Evolutionary conservation across 1,140 invertebrate species (phyloP), one percentile per base, ranked within the genome.

Genomic region (Anthonomus grandis): DNA sequence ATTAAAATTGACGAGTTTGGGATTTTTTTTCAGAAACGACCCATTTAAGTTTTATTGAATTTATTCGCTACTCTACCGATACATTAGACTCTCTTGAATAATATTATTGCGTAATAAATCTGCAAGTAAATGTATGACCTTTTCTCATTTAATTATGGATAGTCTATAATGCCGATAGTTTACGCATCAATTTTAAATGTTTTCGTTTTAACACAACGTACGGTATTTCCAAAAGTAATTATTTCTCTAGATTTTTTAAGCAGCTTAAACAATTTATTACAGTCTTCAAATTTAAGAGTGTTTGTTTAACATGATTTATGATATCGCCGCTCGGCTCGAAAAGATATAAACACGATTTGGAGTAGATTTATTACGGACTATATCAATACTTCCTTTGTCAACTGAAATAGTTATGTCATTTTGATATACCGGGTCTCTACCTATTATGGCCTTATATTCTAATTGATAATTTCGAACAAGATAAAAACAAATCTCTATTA

Each of bases 61-160:
- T n/a, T n/a, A n/a, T n/a, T n/a, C n/a, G n/a, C n/a, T n/a, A n/a
- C n/a, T n/a, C n/a, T n/a, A n/a, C n/a, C n/a, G n/a, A n/a, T n/a
- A n/a, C n/a, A n/a, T n/a, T n/a, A n/a, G n/a, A n/a, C n/a, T n/a
- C n/a, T n/a, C n/a, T n/a, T n/a, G n/a, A n/a, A n/a, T n/a, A n/a
- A n/a, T n/a, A 9, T 64, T 67, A 6, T 64, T 59, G 15, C 60
- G 41, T 10, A 72, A 47, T 63, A 74, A 23, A 5, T 53, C 50
- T 3, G 23, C 17, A 12, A 58, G 12, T 18, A 45, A 27, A 27
- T 36, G 13, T 12, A 15, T 25, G 15, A 53, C 38, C 19, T 47
- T 45, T 36, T 37, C 45, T 2, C 45, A 12, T 21, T 44, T 15
- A 37, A 15, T 27, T 31, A 36, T n/a, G 12, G 41, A n/a, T 1